Evolutionary conservation across 2,797 vertebrate genomes (phyloP), one percentile per base, ranked within the genome.

Genomic region (Pangasius krempfi): DNA sequence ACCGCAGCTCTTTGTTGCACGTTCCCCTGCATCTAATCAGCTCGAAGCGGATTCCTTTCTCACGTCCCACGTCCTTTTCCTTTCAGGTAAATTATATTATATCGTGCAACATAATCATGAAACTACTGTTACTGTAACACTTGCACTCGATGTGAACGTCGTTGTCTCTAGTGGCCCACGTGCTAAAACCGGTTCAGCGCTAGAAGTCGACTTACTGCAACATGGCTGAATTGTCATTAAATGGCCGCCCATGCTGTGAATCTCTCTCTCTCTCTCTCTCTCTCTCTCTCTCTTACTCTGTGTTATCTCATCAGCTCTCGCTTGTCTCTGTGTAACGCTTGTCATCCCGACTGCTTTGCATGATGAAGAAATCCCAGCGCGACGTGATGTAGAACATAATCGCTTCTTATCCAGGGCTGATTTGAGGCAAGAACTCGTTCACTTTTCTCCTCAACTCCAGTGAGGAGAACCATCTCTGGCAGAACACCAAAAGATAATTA

Each of bases 401-500:
- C 92, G 89, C 92, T 92, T 93, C 91, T 82, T 64, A 92, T 91
- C 89, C 89, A 76, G 89, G 87, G 91, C 91, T 89, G 90, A 92
- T 93, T 92, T 88, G 84, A 93, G 90, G 92, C 90, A 90, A 92
- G 91, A 91, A 90, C 89, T 70, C 87, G 91, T 91, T 88, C 92
- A 80, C 90, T 87, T 89, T 87, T 88, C 86, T 89, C 76, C 86
- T 87, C 64, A 47, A 87, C 88, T 89, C 86, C 70, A 89, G 78
- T 87, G 79, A 91, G 87, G 66, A 89, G 89, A 92, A 88, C 81
- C 64, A 14, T 75, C 86, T 80, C 88, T 92, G 90, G 90, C 92
- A 86, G 84, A 79, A 85, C 85, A 91, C 91, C 90, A 90, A 90
- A 91, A 91, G 89, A 91, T 93, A 92, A 93, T 93, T 93, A 91